A percentile compares a stretch with the other conserved stretches of the same genome.
These are phyloP conservation scores for Scolopax mira DNA, from an alignment of 2,113 vertebrate species.

Conservation along the genomic window DNA sequence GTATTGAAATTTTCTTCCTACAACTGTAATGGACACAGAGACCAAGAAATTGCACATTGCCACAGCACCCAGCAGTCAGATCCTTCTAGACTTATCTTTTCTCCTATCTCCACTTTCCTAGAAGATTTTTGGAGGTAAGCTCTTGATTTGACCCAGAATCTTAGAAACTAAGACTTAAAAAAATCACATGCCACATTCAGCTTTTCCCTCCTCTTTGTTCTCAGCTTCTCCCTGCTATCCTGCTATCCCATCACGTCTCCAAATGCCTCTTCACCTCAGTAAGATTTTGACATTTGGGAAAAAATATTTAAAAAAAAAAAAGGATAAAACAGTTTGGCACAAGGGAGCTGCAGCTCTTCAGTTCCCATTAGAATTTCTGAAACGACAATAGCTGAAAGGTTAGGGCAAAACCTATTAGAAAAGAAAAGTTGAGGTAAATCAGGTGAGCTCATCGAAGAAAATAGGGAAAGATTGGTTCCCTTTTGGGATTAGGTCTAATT, in stretches of 20 bases:
- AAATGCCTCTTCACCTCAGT: slow-evolving; percentile 8
- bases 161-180: background rate
- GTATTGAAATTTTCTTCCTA: background rate
- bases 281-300: slow-evolving; percentile 63
- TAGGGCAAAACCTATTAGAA: slow-evolving; percentile 82
- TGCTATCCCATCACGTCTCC: background rate
- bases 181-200: background rate
- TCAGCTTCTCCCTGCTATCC: background rate
- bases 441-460: slow-evolving; percentile 80
- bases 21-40: background rate
- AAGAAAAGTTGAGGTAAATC: slow-evolving; percentile 83
- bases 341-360: slow-evolving; percentile 49
- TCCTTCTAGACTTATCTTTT: background rate
- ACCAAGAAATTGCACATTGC: background rate
- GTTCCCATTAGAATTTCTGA: slow-evolving; percentile 75
- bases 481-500: slow-evolving; percentile 87
- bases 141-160: background rate
- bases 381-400: slow-evolving; percentile 78
- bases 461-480: slow-evolving; percentile 80
- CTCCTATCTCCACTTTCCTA: background rate
- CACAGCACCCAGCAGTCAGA: background rate
- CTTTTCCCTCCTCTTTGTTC: background rate
- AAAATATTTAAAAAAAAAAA: background rate
- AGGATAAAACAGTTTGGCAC: slow-evolving; percentile 31
- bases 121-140: background rate